Evolutionary conservation across 2,113 vertebrate genomes (phyloP), one percentile per base, ranked within the genome.

Genomic region (Canis aureus): DNA sequence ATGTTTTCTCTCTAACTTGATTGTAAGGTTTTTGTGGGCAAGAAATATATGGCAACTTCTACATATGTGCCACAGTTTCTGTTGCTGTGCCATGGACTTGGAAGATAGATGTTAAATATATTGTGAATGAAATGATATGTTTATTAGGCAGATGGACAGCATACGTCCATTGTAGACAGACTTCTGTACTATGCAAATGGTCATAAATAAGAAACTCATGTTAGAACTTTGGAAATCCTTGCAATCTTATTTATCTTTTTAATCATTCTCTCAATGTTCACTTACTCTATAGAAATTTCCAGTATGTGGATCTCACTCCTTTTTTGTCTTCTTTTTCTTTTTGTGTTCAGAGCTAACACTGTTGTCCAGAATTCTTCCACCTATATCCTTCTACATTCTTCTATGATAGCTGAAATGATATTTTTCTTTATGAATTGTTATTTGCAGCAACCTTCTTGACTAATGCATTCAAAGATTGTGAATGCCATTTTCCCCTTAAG

Each of bases 401-500:
- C 62, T 90, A 3, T 76, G 93, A 96, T 92, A 78, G 13, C 38
- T 71, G 11, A 96, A 95, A 91, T 94, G 20, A 95, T 96, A 86
- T 87, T 85, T 87, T 95, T 94, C 96, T 89, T 96, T 91, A 73
- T 64, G 71, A 97, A 95, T 96, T 96, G 93, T 97, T 94, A 91
- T 97, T 85, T 80, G 3, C 69, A 95, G 95, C 69, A 83, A 93
- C 74, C 79, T 97, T 79, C 88, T 93, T 76, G 95, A 93, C 79
- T 95, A 98, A 98, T n/a, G 94, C 92, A 98, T 98, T 98, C 84
- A 96, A 91, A 98, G 98, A 95, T 25, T 71, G 19, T 95, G 82
- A 97, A 96, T 98, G 89, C 89, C 95, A 98, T 98, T 98, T 98
- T 96, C 89, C 85, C 94, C 93, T 94, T 96, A 98, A 98, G 98